Conservation (phyloP, 2,888 invertebrate genomes). For the Drosophila pseudotakahashii region DNA sequence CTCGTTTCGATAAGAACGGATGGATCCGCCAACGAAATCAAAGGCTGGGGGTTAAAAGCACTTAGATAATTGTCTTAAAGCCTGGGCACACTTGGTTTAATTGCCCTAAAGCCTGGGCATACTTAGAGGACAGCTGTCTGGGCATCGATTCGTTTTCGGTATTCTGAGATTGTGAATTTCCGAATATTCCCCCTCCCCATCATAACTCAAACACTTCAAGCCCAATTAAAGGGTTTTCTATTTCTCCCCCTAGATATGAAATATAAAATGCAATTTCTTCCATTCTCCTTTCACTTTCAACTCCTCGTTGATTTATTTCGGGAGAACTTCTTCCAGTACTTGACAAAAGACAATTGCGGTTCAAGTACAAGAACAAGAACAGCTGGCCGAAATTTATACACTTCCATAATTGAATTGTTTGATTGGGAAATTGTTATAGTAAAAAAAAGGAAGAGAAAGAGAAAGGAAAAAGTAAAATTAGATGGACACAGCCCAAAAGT, state of each 20-base stretch:
- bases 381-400: constrained; percentile 53
- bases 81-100: constrained; percentile 27
- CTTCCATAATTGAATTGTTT: constrained; percentile 69
- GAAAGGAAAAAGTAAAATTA: constrained; percentile 33
- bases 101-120: constrained; percentile 19
- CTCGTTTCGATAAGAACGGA: constrained; percentile 54
- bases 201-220: constrained; percentile 39
- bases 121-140: constrained; percentile 26
- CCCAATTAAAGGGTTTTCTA: constrained; percentile 47
- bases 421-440: constrained; percentile 34
- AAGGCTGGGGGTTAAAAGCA: constrained; percentile 64
- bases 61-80: constrained; percentile 81
- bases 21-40: constrained; percentile 50
- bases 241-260: neutral
- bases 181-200: neutral
- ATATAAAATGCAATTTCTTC: constrained; percentile 2
- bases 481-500: constrained; percentile 35
- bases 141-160: neutral
- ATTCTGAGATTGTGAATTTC: neutral
- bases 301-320: constrained; percentile 33
- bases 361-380: constrained; percentile 68
- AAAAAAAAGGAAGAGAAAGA: constrained; percentile 3
- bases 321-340: constrained; percentile 29
- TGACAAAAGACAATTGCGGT: constrained; percentile 56
- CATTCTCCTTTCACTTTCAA: constrained; percentile 28